phyloP scores from a whole-genome alignment of 2,113 vertebrate species.

The Heterotilapia buettikoferi region DNA sequence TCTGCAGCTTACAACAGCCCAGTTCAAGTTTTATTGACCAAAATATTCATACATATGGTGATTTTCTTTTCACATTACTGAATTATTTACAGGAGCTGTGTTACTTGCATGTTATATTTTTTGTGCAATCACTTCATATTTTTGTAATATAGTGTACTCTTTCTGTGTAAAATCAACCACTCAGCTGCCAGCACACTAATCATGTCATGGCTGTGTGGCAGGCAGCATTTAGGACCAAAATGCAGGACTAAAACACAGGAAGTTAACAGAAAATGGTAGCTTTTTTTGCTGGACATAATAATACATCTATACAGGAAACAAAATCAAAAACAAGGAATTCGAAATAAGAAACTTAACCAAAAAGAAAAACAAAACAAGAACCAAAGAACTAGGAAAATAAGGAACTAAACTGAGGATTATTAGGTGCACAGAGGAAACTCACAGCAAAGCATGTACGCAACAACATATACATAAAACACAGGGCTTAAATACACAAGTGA shows the following conservation, averaged over 20 bases:
- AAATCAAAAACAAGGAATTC: neutral
- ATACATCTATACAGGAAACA: neutral
- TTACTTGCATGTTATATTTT: neutral
- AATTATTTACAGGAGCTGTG: neutral
- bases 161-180: neutral
- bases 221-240: accelerated
- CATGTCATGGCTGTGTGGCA: neutral
- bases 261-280: neutral
- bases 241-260: neutral
- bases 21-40: neutral
- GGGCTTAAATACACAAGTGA: no score
- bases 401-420: no score
- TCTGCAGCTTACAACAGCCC: neutral
- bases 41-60: accelerated
- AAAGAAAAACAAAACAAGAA: neutral
- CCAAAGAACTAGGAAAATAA: no score
- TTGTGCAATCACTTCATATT: neutral
- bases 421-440: no score
- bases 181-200: neutral
- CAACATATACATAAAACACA: no score
- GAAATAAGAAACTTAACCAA: neutral
- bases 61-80: neutral
- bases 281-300: neutral
- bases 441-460: no score
- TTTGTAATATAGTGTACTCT: neutral